phyloP scores from a whole-genome alignment of 2,113 vertebrate genomes.

The Charadrius vociferus region DNA sequence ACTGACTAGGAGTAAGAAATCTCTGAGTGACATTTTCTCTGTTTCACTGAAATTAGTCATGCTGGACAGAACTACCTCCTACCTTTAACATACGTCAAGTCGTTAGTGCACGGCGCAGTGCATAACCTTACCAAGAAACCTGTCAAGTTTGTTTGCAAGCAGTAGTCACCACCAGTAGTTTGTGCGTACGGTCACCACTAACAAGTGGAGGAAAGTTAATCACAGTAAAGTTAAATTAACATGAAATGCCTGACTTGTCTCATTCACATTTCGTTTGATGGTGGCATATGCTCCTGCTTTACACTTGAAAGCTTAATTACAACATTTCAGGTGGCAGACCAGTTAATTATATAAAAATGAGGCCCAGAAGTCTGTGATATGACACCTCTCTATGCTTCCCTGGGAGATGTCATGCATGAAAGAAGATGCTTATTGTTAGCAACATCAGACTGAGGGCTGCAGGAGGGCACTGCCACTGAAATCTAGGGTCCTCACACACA shows the following conservation, averaged over 20 bases:
- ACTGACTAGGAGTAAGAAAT: not conserved
- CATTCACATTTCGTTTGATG: conserved; percentile 47
- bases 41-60: not conserved
- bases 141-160: not conserved
- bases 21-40: not conserved
- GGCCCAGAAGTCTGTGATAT: conserved; percentile 36
- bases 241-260: conserved; percentile 32
- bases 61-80: not conserved
- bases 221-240: conserved; percentile 1
- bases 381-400: conserved; percentile 3
- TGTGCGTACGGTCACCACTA: not conserved
- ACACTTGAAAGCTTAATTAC: conserved; percentile 61
- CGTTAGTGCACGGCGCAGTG: accelerated
- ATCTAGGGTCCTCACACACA: not conserved
- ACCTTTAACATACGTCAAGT: not conserved
- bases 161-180: not conserved
- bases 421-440: conserved; percentile 27
- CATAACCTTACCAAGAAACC: not conserved
- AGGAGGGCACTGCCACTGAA: not conserved
- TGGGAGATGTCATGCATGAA: not conserved
- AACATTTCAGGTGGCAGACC: conserved; percentile 56
- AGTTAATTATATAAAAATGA: conserved; percentile 52
- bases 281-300: conserved; percentile 55
- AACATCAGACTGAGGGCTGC: not conserved
- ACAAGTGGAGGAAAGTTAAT: conserved; percentile 11